Evolutionary conservation across 2,113 vertebrate species (phyloP).

Genomic region (Indicator maculatus): DNA sequence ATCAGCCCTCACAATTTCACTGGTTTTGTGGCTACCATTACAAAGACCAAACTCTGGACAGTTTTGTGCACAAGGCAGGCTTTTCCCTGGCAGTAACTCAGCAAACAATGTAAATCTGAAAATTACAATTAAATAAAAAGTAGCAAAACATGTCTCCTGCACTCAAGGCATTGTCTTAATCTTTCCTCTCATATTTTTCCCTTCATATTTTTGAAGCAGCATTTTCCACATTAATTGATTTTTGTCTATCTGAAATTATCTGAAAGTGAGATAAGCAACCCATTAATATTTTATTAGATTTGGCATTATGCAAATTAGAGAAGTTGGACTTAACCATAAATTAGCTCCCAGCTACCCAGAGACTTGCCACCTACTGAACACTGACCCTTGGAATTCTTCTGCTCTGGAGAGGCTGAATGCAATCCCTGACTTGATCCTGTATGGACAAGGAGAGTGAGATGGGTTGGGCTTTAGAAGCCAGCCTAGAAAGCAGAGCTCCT

Average conservation of each 20-base stretch:
- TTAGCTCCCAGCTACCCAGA: background rate
- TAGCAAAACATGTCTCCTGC: background rate
- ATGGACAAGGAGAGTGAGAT: background rate
- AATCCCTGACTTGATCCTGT: background rate
- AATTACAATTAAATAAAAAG: background rate
- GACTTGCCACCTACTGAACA: background rate
- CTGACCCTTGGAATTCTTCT: background rate
- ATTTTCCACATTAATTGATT: background rate
- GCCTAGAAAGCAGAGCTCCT: background rate
- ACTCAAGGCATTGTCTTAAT: background rate
- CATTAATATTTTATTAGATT: background rate
- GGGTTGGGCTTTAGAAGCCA: background rate
- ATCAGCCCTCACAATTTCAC: background rate
- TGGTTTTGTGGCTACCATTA: background rate
- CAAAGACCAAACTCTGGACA: background rate
- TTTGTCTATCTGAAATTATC: background rate
- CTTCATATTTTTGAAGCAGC: background rate
- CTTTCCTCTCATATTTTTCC: background rate
- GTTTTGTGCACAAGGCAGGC: background rate
- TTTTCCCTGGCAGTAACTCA: background rate
- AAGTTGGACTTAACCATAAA: background rate
- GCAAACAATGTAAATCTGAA: background rate
- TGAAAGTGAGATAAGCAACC: background rate
- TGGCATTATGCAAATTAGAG: constrained; percentile 7
- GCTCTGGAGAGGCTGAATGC: background rate